phyloP scores from a whole-genome alignment of 2,888 invertebrate species.

The Caenorhabditis auriculariae region DNA sequence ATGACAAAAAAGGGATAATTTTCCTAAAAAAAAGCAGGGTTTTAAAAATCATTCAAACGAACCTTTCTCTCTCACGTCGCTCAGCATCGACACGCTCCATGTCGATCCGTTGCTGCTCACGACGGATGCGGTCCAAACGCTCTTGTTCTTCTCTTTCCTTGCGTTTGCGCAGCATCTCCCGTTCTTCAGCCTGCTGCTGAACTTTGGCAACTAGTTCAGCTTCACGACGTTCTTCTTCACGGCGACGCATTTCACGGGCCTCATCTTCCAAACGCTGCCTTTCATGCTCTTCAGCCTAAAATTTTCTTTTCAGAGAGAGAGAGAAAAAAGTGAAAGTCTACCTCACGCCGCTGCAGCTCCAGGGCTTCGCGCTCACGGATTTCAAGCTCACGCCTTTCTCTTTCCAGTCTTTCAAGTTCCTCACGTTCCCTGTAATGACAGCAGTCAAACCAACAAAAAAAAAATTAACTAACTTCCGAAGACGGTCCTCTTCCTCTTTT shows the following conservation, averaged over 20 bases:
- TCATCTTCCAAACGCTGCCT: slow-evolving; percentile 54
- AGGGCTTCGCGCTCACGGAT: slow-evolving; percentile 46
- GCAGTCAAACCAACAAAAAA: neutral
- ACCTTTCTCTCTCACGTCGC: slow-evolving; percentile 38
- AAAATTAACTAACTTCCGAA: slow-evolving; percentile 1
- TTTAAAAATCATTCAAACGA: neutral
- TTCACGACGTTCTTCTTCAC: slow-evolving; percentile 50
- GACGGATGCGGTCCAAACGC: slow-evolving; percentile 52
- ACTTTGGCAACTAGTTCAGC: slow-evolving; percentile 49
- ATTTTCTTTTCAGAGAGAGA: neutral
- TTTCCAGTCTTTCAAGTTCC: slow-evolving; percentile 41
- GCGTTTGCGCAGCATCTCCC: slow-evolving; percentile 45
- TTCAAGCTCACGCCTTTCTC: slow-evolving; percentile 55
- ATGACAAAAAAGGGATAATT: no score
- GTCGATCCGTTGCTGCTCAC: slow-evolving; percentile 57
- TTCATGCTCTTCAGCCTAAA: slow-evolving; percentile 43
- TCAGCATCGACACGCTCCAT: slow-evolving; percentile 49
- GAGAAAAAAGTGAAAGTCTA: neutral
- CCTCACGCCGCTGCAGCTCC: slow-evolving; percentile 39
- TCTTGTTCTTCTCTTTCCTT: slow-evolving; percentile 54
- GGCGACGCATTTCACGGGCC: slow-evolving; percentile 41
- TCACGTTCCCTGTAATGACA: slow-evolving; percentile 13
- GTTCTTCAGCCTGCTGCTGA: slow-evolving; percentile 48
- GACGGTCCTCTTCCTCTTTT: slow-evolving; percentile 36
- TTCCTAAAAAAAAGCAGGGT: neutral